A percentile compares a stretch with the other conserved stretches of the same genome.
Evolutionary conservation across 2,113 vertebrate genomes (phyloP).

Genomic region (Poeciliopsis turrubarensis): DNA sequence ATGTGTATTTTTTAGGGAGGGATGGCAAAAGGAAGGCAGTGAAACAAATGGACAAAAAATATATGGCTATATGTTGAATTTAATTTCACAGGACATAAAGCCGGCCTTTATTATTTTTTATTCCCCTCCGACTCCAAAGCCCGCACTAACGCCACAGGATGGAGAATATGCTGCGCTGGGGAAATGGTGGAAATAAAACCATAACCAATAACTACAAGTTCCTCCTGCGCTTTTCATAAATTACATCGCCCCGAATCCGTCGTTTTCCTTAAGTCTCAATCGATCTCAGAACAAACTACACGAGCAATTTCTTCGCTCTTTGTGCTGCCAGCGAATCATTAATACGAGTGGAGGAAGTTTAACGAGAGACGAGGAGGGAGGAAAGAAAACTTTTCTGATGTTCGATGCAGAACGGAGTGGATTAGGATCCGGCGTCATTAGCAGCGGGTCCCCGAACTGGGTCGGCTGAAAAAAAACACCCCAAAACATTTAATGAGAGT

Average conservation of each 20-base stretch:
- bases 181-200: slow-evolving; percentile 66
- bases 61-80: slow-evolving; percentile 58
- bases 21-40: slow-evolving; percentile 4
- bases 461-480: slow-evolving; percentile 45
- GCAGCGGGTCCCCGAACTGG: slow-evolving; percentile 45
- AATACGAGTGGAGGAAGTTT: slow-evolving; percentile 33
- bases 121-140: slow-evolving; percentile 29
- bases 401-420: slow-evolving; percentile 47
- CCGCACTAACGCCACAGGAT: slow-evolving; percentile 57
- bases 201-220: slow-evolving; percentile 51
- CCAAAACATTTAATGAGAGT: slow-evolving; percentile 54
- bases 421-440: slow-evolving; percentile 57
- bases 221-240: slow-evolving; percentile 26
- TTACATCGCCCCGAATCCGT: slow-evolving; percentile 30
- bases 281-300: slow-evolving; percentile 35
- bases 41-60: slow-evolving; percentile 52
- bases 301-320: slow-evolving; percentile 22
- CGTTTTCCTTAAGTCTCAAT: slow-evolving; percentile 27
- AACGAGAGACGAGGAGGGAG: slow-evolving; percentile 13
- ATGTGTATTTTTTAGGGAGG: slow-evolving; percentile 33
- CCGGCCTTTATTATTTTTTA: slow-evolving; percentile 62
- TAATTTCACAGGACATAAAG: slow-evolving; percentile 82
- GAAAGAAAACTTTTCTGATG: slow-evolving; percentile 44
- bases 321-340: slow-evolving; percentile 25
- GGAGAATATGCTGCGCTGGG: slow-evolving; percentile 34